Percentiles rank a stretch among this genome's conserved stretches.
phyloP scores from a whole-genome alignment of 2,113 vertebrate species.

The Potamarius usumacintae region DNA sequence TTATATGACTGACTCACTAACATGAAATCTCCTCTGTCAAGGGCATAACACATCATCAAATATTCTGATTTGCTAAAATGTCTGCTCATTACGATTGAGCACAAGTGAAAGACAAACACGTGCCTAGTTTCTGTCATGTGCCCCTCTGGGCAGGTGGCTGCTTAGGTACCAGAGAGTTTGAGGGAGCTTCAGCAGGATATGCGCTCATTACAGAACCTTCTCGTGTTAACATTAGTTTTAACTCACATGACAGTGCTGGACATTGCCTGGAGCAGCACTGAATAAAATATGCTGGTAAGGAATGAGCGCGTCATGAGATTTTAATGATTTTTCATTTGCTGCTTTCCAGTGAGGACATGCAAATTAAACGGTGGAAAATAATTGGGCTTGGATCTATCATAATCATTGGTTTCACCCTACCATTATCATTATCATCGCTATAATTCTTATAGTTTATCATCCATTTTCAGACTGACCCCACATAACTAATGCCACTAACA shows the following conservation, averaged over 20 bases:
- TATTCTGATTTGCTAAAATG: constrained; percentile 29
- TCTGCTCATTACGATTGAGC: constrained; percentile 25
- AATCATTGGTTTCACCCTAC: constrained; percentile 39
- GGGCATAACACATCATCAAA: constrained; percentile 42
- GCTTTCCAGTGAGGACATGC: constrained; percentile 40
- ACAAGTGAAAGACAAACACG: constrained; percentile 14
- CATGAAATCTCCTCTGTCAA: constrained; percentile 30
- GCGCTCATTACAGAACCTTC: constrained; percentile 66
- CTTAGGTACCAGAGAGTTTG: constrained; percentile 34
- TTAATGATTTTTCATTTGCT: constrained; percentile 50
- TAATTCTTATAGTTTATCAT: constrained; percentile 41
- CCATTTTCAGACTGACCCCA: constrained; percentile 40
- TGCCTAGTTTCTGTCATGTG: constrained; percentile 8
- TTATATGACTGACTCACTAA: constrained; percentile 32
- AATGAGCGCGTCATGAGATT: constrained; percentile 44
- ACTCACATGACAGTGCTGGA: constrained; percentile 51
- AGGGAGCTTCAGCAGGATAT: constrained; percentile 67
- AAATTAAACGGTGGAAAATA: constrained; percentile 44
- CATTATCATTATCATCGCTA: constrained; percentile 37
- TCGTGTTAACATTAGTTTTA: constrained; percentile 67
- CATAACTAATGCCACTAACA: constrained; percentile 35
- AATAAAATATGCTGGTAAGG: constrained; percentile 58
- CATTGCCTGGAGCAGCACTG: constrained; percentile 52
- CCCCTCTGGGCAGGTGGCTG: constrained; percentile 40
- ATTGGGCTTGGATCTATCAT: constrained; percentile 37